Base-by-base conservation (phyloP, 1,140 invertebrate species). In the Drosophila simulans region DNA sequence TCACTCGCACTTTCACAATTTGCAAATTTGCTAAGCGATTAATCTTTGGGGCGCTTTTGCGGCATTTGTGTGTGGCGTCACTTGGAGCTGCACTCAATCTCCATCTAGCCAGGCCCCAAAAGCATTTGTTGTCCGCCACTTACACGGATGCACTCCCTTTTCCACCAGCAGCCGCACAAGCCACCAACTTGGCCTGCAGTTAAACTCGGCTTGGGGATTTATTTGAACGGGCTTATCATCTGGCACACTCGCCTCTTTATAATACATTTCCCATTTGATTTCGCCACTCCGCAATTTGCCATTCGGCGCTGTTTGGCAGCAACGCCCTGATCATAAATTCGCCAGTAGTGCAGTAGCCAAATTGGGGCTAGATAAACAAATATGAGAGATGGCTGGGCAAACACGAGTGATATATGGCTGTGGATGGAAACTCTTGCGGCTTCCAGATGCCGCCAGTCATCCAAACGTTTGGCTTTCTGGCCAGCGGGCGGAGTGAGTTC, bases 51-150 rank as follows among this genome's bases (percentile, higher is more conserved):
- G 59, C 64, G 55, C 77, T 20, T 45, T 45, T 42, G n/a, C 40
- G n/a, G 43, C 17, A 80, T 53, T 77, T 77, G 72, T 40, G 64
- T 63, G 60, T 56, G 64, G 63, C 71, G 59, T 72, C 56, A 71
- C 66, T 74, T 80, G 72, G 63, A 65, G 72, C 68, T 86, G 81
- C 81, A 85, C 74, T 85, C 81, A 81, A 86, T 85, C 81, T 85
- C 83, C 76, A 53, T 64, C 77, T 68, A 37, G 39, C 57, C 39
- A 12, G 27, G 17, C 51, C 42, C 31, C 31, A 20, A 51, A 35
- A 17, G 4, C 48, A 59, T 64, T 65, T 64, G 39, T 46, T 51
- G 56, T 62, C 25, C 37, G 46, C 70, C 49, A 57, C 51, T 57
- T 57, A 31, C 35, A 37, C 25, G 68, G 45, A 39, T 20, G 17